Conservation (phyloP, 2,113 vertebrate genomes). For the Bubalus kerabau region DNA sequence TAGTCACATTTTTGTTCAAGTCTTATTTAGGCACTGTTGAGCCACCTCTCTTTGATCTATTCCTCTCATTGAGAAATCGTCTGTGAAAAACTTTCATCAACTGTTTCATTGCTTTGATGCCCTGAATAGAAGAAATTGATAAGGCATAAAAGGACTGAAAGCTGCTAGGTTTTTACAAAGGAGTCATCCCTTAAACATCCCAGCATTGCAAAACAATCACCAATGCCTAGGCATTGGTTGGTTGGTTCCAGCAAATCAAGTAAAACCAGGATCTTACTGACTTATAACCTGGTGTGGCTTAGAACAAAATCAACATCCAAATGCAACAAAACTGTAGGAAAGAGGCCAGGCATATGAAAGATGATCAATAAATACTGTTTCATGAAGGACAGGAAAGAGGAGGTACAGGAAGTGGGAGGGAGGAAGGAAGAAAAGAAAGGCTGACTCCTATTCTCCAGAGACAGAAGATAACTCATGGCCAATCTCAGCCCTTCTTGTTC, state of each 20-base stretch:
- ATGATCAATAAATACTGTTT: not conserved
- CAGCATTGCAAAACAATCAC: not conserved
- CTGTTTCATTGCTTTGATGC: not conserved
- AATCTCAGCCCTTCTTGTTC: not conserved
- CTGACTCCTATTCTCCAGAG: not conserved
- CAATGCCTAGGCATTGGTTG: not conserved
- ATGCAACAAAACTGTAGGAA: not conserved
- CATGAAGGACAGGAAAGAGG: not conserved
- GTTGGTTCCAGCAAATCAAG: conserved; percentile 25
- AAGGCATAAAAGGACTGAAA: not conserved
- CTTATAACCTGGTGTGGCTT: not conserved
- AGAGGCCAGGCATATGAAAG: not conserved
- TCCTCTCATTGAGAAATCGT: not conserved
- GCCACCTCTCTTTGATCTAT: not conserved
- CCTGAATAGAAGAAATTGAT: not conserved
- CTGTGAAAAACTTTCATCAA: not conserved
- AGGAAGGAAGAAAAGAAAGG: not conserved
- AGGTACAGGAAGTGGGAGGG: too few relatives aligned
- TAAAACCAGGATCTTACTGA: not conserved
- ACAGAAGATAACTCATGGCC: not conserved
- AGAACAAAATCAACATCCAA: not conserved
- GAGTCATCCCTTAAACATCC: not conserved
- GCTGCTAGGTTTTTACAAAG: not conserved
- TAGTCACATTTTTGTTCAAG: not conserved
- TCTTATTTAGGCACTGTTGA: not conserved